Conservation (phyloP, 2,888 invertebrate species). For the Aspidiotus rigidus region DNA sequence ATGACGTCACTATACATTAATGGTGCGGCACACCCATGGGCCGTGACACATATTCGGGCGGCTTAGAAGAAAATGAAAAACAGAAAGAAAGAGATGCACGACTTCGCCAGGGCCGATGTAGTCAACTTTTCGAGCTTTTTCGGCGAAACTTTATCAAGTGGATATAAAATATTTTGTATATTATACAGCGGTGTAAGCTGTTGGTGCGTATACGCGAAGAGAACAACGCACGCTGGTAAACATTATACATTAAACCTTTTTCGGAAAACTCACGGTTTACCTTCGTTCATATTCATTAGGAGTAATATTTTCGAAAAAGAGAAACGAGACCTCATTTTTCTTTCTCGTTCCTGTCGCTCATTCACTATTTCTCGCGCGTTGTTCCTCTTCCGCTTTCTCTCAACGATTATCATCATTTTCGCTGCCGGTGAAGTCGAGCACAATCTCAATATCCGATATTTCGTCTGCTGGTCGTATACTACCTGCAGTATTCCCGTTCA, state of each 20-base stretch:
- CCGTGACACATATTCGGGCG: conserved; percentile 30
- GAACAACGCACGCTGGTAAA: conserved; percentile 21
- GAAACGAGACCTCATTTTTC: not conserved
- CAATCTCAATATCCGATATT: not conserved
- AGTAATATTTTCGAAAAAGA: conserved; percentile 18
- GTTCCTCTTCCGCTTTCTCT: no score
- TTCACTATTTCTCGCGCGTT: no score
- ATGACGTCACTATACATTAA: conserved; percentile 33
- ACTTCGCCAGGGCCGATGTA: not conserved
- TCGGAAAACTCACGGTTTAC: conserved; percentile 21
- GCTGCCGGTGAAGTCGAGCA: not conserved
- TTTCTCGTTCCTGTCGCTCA: not conserved
- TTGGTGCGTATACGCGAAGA: conserved; percentile 20
- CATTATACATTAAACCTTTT: conserved; percentile 17
- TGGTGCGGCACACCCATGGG: conserved; percentile 32
- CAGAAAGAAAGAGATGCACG: not conserved
- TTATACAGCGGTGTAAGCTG: conserved; percentile 5
- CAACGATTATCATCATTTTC: not conserved
- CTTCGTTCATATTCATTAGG: conserved; percentile 25
- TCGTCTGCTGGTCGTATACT: not conserved
- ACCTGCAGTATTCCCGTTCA: not conserved
- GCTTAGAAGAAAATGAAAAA: not conserved
- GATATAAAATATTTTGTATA: conserved; percentile 18
- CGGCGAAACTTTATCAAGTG: conserved; percentile 23
- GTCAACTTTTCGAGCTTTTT: conserved; percentile 23